These are phyloP conservation scores for Eriocheir sinensis DNA, from an alignment of 1,140 invertebrate genomes.

Conservation along the genomic window DNA sequence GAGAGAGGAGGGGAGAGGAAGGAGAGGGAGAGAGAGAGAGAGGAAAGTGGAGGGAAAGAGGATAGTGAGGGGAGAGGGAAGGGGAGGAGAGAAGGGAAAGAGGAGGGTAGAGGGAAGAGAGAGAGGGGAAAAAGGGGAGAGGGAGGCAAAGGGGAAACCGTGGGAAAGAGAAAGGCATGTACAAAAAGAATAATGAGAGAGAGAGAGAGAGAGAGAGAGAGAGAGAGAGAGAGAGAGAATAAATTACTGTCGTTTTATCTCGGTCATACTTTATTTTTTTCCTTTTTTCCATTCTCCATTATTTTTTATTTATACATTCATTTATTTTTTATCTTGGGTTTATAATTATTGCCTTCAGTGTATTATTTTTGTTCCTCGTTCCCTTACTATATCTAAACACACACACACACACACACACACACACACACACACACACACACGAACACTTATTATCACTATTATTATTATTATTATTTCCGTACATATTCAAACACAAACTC, in stretches of 20 bases:
- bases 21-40: not conserved
- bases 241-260: too few relatives aligned
- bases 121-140: not conserved
- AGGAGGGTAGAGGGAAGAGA: not conserved
- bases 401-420: constrained; percentile 14
- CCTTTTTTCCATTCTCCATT: too few relatives aligned
- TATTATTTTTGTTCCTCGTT: too few relatives aligned
- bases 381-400: not conserved
- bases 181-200: not conserved
- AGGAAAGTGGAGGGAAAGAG: not conserved
- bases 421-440: not conserved
- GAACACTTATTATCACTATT: too few relatives aligned
- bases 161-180: not conserved
- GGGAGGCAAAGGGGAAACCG: not conserved
- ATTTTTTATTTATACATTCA: too few relatives aligned
- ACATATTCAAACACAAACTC: not conserved
- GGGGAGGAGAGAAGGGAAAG: not conserved
- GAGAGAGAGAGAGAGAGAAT: too few relatives aligned
- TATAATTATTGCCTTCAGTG: too few relatives aligned
- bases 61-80: not conserved
- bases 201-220: not conserved
- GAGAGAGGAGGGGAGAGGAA: not conserved
- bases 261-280: too few relatives aligned
- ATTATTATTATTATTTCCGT: too few relatives aligned
- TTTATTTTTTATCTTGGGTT: too few relatives aligned